Percentiles rank a stretch among this genome's conserved stretches.
Evolutionary conservation across 2,888 invertebrate species (phyloP).

Genomic region (Tetropium fuscum): DNA sequence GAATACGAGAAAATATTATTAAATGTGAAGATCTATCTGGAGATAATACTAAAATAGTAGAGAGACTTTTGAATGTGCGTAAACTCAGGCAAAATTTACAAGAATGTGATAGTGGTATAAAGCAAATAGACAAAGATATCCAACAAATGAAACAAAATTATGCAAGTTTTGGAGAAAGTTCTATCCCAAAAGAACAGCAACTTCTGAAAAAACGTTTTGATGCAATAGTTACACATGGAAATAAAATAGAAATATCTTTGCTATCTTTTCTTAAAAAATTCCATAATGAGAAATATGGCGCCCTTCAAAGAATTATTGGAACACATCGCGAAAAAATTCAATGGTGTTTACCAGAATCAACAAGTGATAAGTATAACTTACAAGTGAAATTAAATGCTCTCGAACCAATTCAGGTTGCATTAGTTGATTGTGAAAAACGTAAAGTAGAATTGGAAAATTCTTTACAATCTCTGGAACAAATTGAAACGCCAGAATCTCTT

Average conservation of each 20-base stretch:
- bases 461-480: constrained; percentile 76
- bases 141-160: constrained; percentile 79
- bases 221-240: constrained; percentile 80
- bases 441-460: constrained; percentile 79
- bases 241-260: constrained; percentile 84
- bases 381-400: constrained; percentile 90
- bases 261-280: constrained; percentile 87
- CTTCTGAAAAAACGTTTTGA: constrained; percentile 88
- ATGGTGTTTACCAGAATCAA: constrained; percentile 92
- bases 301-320: constrained; percentile 83
- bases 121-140: constrained; percentile 76
- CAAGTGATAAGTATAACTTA: constrained; percentile 91
- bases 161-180: constrained; percentile 82
- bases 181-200: constrained; percentile 84
- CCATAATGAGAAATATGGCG: constrained; percentile 86
- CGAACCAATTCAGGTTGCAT: constrained; percentile 79
- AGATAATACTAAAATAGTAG: constrained; percentile 85
- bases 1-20: constrained; percentile 84
- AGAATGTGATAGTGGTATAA: constrained; percentile 75
- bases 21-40: constrained; percentile 93
- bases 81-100: constrained; percentile 79
- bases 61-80: constrained; percentile 81
- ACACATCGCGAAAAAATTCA: constrained; percentile 88
- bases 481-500: constrained; percentile 79
- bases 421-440: constrained; percentile 77